Percentiles rank a stretch among this genome's conserved stretches.
Evolutionary conservation across 2,888 invertebrate genomes (phyloP).

Genomic region (Euspilapteryx auroguttella): DNA sequence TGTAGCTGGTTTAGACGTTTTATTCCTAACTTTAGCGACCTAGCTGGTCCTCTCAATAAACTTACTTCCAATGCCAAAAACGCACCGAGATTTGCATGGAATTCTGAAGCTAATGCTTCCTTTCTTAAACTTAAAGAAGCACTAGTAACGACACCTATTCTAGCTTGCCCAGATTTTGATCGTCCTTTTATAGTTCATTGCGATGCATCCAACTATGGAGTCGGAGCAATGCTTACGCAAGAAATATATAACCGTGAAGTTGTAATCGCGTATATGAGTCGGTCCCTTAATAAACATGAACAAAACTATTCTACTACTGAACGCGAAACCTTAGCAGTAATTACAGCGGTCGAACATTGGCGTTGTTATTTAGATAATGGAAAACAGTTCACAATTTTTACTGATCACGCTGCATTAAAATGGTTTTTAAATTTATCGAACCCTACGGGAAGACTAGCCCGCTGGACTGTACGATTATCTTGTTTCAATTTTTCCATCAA

Average conservation of each 20-base stretch:
- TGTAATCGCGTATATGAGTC: slow-evolving; percentile 2
- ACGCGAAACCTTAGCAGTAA: slow-evolving; percentile 5
- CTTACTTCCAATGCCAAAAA: slow-evolving; percentile 10
- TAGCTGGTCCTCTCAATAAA: slow-evolving; percentile 11
- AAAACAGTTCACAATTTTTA: slow-evolving; percentile 6
- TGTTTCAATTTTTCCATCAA: slow-evolving; percentile 1
- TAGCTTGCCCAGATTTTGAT: slow-evolving; percentile 1
- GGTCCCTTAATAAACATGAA: not conserved
- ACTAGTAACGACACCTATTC: slow-evolving; percentile 3
- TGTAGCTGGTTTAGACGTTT: slow-evolving; percentile 13
- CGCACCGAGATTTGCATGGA: slow-evolving; percentile 11
- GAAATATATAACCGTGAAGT: not conserved
- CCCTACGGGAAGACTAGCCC: slow-evolving; percentile 6
- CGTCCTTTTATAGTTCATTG: slow-evolving; percentile 4
- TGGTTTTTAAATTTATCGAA: slow-evolving; percentile 9
- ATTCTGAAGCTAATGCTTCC: slow-evolving; percentile 10
- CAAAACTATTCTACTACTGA: slow-evolving; percentile 5
- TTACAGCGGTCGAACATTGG: slow-evolving; percentile 7
- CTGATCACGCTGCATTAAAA: slow-evolving; percentile 8
- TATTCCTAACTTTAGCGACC: slow-evolving; percentile 10
- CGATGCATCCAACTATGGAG: slow-evolving; percentile 2
- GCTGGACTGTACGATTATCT: slow-evolving; percentile 5
- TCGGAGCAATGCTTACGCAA: slow-evolving; percentile 4
- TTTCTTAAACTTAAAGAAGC: slow-evolving; percentile 8
- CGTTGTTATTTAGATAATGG: slow-evolving; percentile 6